phyloP scores from a whole-genome alignment of 2,888 invertebrate species.

The Cantharis flavilabris region DNA sequence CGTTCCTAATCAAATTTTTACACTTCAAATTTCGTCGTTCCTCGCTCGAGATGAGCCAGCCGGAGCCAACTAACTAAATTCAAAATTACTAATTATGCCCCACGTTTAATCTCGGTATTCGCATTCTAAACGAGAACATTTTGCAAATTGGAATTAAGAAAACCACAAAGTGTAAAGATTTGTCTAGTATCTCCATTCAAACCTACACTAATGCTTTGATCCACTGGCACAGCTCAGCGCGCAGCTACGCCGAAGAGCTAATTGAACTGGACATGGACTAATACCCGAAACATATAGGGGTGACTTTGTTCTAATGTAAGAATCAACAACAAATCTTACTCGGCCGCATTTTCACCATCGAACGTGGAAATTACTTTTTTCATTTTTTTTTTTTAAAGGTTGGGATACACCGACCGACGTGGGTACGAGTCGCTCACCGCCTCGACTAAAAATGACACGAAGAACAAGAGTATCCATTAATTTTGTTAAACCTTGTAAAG shows the following conservation, averaged over 20 bases:
- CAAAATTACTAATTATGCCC: background rate
- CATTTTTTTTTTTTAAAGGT: background rate
- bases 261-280: constrained; percentile 30
- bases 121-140: background rate
- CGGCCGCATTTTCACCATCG: background rate
- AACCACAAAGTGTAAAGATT: constrained; percentile 16
- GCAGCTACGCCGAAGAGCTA: constrained; percentile 24
- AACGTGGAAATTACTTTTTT: background rate
- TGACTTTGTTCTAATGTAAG: constrained; percentile 17
- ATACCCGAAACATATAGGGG: constrained; percentile 26
- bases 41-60: background rate
- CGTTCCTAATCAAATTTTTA: background rate
- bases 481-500: background rate
- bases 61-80: background rate
- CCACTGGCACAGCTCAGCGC: constrained; percentile 25
- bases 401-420: background rate
- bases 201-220: constrained; percentile 22
- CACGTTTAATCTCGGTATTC: background rate
- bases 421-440: background rate
- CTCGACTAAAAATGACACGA: background rate
- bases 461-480: background rate
- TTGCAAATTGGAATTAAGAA: constrained; percentile 12
- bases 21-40: background rate
- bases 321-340: constrained; percentile 7
- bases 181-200: constrained; percentile 22